phyloP scores from a whole-genome alignment of 2,888 invertebrate species.

The Serrognathus titanus region DNA sequence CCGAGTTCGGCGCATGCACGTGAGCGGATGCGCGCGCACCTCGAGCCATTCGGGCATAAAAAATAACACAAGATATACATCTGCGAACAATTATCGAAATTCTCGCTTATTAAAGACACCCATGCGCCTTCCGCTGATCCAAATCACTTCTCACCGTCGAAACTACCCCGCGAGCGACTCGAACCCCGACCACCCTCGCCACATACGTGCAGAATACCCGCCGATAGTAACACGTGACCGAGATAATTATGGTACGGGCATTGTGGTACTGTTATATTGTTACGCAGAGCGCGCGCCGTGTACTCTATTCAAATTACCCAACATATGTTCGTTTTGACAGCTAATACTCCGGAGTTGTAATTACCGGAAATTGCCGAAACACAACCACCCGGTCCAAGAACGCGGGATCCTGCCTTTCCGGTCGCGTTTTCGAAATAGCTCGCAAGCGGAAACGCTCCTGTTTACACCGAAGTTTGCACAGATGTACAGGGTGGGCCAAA shows the following conservation, averaged over 20 bases:
- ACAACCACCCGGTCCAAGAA: no score
- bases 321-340: conserved; percentile 43
- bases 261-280: conserved; percentile 47
- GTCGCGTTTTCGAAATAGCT: no score
- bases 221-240: conserved; percentile 46
- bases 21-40: conserved; percentile 42
- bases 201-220: conserved; percentile 29
- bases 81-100: conserved; percentile 43
- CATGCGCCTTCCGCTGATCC: conserved; percentile 6
- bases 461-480: no score
- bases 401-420: no score
- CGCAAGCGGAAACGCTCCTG: no score
- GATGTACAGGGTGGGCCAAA: no score
- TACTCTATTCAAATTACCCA: conserved; percentile 39
- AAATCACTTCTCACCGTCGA: conserved; percentile 15
- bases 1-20: conserved; percentile 32
- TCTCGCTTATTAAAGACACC: conserved; percentile 24
- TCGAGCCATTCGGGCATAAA: conserved; percentile 31
- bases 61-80: conserved; percentile 45
- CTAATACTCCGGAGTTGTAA: conserved; percentile 34
- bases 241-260: conserved; percentile 44
- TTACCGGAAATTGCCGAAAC: conserved; percentile 12
- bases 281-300: conserved; percentile 30
- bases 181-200: conserved; percentile 7
- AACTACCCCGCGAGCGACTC: conserved; percentile 8